Conservation (phyloP, 37 sponge, comb jelly and placozoan genomes). For the Cliona cf. orientalis region DNA sequence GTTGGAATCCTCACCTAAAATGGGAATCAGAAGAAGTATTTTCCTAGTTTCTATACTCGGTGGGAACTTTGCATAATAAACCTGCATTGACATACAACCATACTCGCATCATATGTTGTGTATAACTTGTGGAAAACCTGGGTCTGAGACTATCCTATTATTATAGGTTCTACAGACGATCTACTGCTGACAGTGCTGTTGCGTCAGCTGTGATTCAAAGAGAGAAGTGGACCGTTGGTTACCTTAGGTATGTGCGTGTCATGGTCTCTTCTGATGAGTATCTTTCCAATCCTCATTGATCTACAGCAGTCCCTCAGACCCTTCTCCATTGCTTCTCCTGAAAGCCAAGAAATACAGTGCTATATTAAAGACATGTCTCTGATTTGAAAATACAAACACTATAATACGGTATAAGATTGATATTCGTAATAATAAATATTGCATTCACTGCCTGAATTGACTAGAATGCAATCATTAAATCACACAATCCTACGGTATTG, state of each 20-base stretch:
- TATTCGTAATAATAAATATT: too few relatives aligned
- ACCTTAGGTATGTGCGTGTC: slow-evolving; percentile 51
- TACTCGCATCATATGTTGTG: too few relatives aligned
- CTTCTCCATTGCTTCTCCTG: slow-evolving; percentile 98
- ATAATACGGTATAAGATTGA: too few relatives aligned
- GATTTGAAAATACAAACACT: slow-evolving; percentile 2
- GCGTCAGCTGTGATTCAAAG: too few relatives aligned
- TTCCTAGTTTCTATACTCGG: slow-evolving; percentile 83
- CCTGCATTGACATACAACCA: too few relatives aligned
- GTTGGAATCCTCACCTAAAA: slow-evolving; percentile 61
- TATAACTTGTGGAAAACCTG: too few relatives aligned
- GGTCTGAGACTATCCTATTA: too few relatives aligned
- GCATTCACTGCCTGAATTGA: background rate
- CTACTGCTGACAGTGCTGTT: too few relatives aligned
- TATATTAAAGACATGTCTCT: background rate
- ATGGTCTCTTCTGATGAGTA: slow-evolving; percentile 78
- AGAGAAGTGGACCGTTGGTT: too few relatives aligned
- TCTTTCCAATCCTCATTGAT: slow-evolving; percentile 94
- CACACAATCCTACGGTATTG: too few relatives aligned
- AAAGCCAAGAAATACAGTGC: too few relatives aligned
- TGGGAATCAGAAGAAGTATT: slow-evolving; percentile 87
- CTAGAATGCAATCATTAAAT: background rate
- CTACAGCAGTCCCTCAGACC: slow-evolving; percentile 89
- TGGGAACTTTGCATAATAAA: slow-evolving; percentile 92
- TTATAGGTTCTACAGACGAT: too few relatives aligned